Evolutionary conservation across 2,888 invertebrate genomes (phyloP), one percentile per base, ranked within the genome.

Genomic region (Eupithecia inturbata): DNA sequence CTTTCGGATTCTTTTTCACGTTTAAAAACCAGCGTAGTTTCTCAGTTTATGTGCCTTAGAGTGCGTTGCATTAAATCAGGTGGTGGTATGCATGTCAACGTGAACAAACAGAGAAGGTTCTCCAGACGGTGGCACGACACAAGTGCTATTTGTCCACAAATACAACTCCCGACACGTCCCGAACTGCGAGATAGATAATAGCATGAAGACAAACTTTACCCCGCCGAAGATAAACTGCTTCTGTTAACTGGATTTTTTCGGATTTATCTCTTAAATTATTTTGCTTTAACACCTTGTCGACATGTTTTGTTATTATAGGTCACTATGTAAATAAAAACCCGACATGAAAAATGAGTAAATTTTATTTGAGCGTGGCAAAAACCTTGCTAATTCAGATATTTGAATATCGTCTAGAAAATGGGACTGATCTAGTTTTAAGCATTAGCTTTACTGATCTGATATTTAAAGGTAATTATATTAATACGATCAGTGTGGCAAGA

Each of bases 71-170:
- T 86, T 89, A 87, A 88, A 89, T 85, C 86, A 84, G 85, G 84
- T 85, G 90, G 89, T 36, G 66, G 66, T 89, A 92, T 92, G 92
- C 91, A 89, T 89, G 89, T 89, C 91, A 90, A 87, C 91, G 88
- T 87, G 82, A 82, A 84, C 87, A 93, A 92, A 93, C 87, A 93
- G 79, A 82, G 82, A 82, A 83, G 86, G 88, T 85, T 88, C 86
- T 87, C 81, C 84, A 83, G 85, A 82, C 86, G 68, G 71, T 68
- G 69, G 71, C 77, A 77, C 78, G 72, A 78, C 77, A 88, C 89
- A 88, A 92, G 90, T 90, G 90, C 84, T 94, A 91, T 94, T 94
- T 94, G 89, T 85, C 83, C 82, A 86, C 92, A 94, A 93, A 94
- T 89, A 94, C 80, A 76, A 82, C 86, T 88, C 88, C 91, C 83